Evolutionary conservation across 2,888 invertebrate species (phyloP).

Genomic region (Venustoraphidia nigricollis): DNA sequence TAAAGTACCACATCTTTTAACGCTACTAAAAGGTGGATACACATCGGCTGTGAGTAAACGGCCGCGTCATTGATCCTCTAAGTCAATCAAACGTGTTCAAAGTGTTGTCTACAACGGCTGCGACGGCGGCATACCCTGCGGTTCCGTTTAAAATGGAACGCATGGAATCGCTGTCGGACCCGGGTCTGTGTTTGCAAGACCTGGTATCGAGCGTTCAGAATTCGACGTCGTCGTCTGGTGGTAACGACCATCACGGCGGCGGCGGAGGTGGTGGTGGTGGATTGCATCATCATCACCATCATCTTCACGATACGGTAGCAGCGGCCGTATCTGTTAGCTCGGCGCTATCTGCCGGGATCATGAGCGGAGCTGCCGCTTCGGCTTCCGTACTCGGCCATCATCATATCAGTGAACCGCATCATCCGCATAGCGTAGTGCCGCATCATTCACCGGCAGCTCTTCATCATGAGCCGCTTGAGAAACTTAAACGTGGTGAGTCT

Average conservation of each 20-base stretch:
- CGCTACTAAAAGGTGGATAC: too few species aligned
- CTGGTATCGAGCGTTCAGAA: slow-evolving; percentile 43
- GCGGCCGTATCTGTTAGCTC: slow-evolving; percentile 39
- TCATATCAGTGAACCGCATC: slow-evolving; percentile 30
- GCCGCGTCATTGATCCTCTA: too few species aligned
- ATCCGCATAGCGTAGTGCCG: slow-evolving; percentile 41
- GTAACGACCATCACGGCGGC: slow-evolving; percentile 31
- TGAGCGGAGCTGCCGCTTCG: slow-evolving; percentile 30
- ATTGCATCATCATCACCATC: slow-evolving; percentile 31
- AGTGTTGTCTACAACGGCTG: not conserved
- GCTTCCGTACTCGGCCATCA: slow-evolving; percentile 33
- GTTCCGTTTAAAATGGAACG: slow-evolving; percentile 34
- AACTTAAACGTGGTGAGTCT: slow-evolving; percentile 62
- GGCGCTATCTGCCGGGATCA: slow-evolving; percentile 34
- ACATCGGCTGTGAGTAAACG: too few species aligned
- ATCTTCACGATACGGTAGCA: slow-evolving; percentile 36
- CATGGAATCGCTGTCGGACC: slow-evolving; percentile 52
- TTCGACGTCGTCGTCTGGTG: slow-evolving; percentile 27
- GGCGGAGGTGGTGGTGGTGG: slow-evolving; percentile 1
- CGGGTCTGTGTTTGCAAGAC: slow-evolving; percentile 59
- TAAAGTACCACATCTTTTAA: too few species aligned
- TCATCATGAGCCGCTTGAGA: slow-evolving; percentile 60
- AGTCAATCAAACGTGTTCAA: too few species aligned
- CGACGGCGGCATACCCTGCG: not conserved
- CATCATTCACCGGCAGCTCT: slow-evolving; percentile 36